phyloP scores from a whole-genome alignment of 2,888 invertebrate genomes.

The Heliconius ismenius region DNA sequence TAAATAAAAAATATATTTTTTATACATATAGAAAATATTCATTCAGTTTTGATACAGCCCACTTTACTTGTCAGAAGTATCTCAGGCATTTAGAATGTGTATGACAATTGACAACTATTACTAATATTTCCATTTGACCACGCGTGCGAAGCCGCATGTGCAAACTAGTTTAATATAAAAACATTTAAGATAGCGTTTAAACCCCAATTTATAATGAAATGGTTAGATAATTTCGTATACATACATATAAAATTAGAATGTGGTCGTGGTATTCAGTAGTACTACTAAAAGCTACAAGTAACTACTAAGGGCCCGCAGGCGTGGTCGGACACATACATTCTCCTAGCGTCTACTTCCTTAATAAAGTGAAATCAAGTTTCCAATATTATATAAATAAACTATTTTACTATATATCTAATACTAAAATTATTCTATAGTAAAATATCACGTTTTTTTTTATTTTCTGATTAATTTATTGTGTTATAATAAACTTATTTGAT shows the following conservation, averaged over 20 bases:
- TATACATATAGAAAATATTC: too few species aligned
- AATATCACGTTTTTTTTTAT: neutral
- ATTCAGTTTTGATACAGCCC: too few species aligned
- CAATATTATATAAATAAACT: constrained; percentile 25
- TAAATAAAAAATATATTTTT: neutral
- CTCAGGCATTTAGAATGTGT: neutral
- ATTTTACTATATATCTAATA: constrained; percentile 5
- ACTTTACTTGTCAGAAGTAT: too few species aligned
- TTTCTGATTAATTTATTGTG: neutral
- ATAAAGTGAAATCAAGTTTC: constrained; percentile 48
- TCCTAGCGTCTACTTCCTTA: constrained; percentile 64
- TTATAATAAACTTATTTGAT: neutral
- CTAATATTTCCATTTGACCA: too few species aligned
- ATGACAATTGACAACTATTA: neutral
- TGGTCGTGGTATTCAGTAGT: constrained; percentile 60
- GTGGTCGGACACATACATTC: constrained; percentile 65
- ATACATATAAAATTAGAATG: constrained; percentile 51
- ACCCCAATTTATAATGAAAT: neutral
- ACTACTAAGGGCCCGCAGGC: constrained; percentile 57
- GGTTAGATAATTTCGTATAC: neutral
- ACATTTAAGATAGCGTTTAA: neutral
- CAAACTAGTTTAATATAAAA: neutral
- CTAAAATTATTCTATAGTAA: neutral
- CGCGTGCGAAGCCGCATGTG: neutral
- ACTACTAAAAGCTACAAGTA: constrained; percentile 39